Base-by-base conservation (phyloP, 2,888 invertebrate genomes). In the Aplocera efformata region DNA sequence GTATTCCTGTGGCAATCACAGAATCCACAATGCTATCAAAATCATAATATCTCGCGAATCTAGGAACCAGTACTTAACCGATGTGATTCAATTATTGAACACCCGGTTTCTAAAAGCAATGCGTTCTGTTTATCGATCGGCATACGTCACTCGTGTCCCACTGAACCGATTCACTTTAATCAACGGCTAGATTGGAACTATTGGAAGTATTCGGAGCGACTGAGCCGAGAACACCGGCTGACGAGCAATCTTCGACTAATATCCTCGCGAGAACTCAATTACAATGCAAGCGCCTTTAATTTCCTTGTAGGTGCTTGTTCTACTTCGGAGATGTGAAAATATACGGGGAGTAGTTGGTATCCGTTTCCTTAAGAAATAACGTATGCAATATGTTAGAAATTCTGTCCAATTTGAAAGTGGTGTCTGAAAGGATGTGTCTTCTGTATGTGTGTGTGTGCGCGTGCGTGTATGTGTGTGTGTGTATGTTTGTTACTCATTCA, bases 191-290 rank as follows among this genome's bases (percentile, higher is more conserved):
- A 72, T 72, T 73, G 75, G 71, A 74, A 72, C 78, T 72, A 77
- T 80, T 78, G 67, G 70, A 75, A 74, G 73, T 74, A 74, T 78
- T 70, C 63, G 69, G 67, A 70, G 75, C 73, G 77, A 81, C 79
- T 74, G 76, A 66, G 75, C 63, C 72, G 79, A 74, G 71, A 77
- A 80, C 75, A 67, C 67, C 66, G 67, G 69, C 72, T 83, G 82
- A 81, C 81, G 81, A 86, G 81, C 85, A 88, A 88, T 86, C 85
- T 86, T 85, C 79, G 55, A 71, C 76, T 83, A 86, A 86, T 86
- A 86, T 85, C 86, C 86, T 82, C 67, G 62, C 68, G 67, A 67
- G 71, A 88, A 88, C 84, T 82, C 79, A 73, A 86, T 86, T 82
- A 83, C 78, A 71, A 72, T 62, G 63, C 53, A 49, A 71, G 69